A percentile compares a stretch with the other conserved stretches of the same genome.
Conservation (phyloP, 1,140 invertebrate genomes). For the Aphelenchoides avenae region DNA sequence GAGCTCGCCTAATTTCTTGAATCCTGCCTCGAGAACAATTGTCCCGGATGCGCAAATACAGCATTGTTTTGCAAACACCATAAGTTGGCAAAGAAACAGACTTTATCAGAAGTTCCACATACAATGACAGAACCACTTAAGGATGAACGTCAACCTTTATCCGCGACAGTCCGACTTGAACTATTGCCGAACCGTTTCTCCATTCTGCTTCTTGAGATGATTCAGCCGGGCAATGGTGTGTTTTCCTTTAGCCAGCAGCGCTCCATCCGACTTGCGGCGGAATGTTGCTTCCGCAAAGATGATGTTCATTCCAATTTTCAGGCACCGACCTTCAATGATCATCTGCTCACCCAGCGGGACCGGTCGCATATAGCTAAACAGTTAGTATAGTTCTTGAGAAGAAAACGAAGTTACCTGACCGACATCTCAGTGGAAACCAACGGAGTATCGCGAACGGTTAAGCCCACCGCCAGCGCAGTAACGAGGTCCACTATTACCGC, state of each 20-base stretch:
- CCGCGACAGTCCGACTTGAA: background rate
- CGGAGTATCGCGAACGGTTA: conserved; percentile 66
- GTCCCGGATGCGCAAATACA: no score
- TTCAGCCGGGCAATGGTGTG: conserved; percentile 10
- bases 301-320: conserved; percentile 20
- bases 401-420: conserved; percentile 4
- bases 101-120: no score
- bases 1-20: no score
- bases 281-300: conserved; percentile 15
- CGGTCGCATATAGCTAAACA: conserved; percentile 16
- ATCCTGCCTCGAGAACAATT: no score
- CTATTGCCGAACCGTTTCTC: conserved; percentile 13
- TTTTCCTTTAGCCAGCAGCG: conserved; percentile 19
- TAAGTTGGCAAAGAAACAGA: no score
- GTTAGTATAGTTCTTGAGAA: background rate
- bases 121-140: no score
- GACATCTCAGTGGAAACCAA: conserved; percentile 70
- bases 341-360: conserved; percentile 12
- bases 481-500: conserved; percentile 75
- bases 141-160: no score
- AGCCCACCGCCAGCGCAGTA: conserved; percentile 70
- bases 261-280: conserved; percentile 7
- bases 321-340: conserved; percentile 11
- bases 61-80: no score
- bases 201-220: conserved; percentile 6